Percentiles rank a stretch among this genome's conserved stretches.
phyloP scores from a whole-genome alignment of 2,888 invertebrate species.

The Dermolepida albohirtum region DNA sequence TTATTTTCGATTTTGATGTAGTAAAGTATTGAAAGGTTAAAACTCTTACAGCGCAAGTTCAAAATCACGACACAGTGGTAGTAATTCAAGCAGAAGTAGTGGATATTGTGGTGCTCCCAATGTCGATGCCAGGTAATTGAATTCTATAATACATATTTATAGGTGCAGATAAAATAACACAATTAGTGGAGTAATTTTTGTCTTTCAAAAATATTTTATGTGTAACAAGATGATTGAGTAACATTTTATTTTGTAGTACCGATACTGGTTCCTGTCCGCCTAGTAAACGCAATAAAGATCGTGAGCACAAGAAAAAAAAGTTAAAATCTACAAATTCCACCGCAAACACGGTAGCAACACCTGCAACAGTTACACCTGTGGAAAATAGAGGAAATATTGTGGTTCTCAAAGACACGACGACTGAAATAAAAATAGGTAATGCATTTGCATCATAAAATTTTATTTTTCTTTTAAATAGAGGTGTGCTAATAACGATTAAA shows the following conservation, averaged over 20 bases:
- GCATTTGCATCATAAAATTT: background rate
- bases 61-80: constrained; percentile 81
- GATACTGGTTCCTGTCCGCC: constrained; percentile 65
- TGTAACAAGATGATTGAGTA: background rate
- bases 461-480: background rate
- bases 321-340: constrained; percentile 57
- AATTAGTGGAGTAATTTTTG: too few species aligned
- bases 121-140: constrained; percentile 39
- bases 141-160: background rate
- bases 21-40: background rate
- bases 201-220: background rate
- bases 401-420: constrained; percentile 33
- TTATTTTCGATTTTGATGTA: too few species aligned
- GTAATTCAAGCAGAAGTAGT: constrained; percentile 83
- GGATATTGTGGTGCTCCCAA: constrained; percentile 77
- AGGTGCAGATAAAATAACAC: too few species aligned
- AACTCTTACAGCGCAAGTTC: constrained; percentile 74
- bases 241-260: constrained; percentile 57
- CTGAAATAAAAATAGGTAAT: constrained; percentile 46
- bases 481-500: too few species aligned
- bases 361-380: constrained; percentile 42
- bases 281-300: constrained; percentile 70
- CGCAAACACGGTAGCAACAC: constrained; percentile 43
- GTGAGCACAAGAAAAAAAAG: constrained; percentile 74
- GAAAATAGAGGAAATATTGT: constrained; percentile 44